These are phyloP conservation scores for Serranus cabrilla DNA, from an alignment of 2,797 vertebrate genomes.

Conservation along the genomic window DNA sequence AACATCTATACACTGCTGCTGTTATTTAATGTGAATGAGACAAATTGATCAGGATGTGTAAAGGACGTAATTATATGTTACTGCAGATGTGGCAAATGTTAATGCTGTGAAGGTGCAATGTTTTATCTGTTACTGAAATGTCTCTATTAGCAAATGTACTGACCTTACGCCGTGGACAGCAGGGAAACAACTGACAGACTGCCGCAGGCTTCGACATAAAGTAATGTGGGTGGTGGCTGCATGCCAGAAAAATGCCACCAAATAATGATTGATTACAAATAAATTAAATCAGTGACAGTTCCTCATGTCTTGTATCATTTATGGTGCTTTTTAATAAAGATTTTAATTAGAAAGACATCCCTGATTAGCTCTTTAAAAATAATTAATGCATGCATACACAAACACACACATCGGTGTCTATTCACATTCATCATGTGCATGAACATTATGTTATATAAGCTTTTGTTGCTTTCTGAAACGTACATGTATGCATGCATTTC, in stretches of 20 bases:
- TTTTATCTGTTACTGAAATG: constrained; percentile 16
- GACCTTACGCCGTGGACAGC: constrained; percentile 8
- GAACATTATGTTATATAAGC: background rate
- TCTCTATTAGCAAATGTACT: constrained; percentile 19
- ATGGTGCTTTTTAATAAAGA: constrained; percentile 41
- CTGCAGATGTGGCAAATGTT: constrained; percentile 20
- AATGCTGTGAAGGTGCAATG: constrained; percentile 4
- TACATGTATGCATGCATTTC: background rate
- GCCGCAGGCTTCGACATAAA: constrained; percentile 1
- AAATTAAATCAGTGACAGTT: constrained; percentile 37
- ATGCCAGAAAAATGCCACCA: constrained; percentile 31
- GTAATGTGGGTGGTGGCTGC: constrained; percentile 29
- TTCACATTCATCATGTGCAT: constrained; percentile 11
- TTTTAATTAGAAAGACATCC: constrained; percentile 59
- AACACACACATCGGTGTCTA: constrained; percentile 11
- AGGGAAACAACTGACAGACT: background rate
- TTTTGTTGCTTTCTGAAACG: constrained; percentile 8
- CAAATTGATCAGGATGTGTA: constrained; percentile 49
- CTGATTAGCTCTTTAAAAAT: constrained; percentile 44
- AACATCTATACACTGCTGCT: constrained; percentile 31
- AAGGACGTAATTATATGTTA: constrained; percentile 39
- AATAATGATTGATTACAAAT: constrained; percentile 56
- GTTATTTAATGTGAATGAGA: constrained; percentile 57
- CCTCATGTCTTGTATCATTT: constrained; percentile 24
- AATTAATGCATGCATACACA: constrained; percentile 25